These are phyloP conservation scores for Andrena cerasifolii DNA, from an alignment of 1,140 invertebrate species.

Conservation along the genomic window DNA sequence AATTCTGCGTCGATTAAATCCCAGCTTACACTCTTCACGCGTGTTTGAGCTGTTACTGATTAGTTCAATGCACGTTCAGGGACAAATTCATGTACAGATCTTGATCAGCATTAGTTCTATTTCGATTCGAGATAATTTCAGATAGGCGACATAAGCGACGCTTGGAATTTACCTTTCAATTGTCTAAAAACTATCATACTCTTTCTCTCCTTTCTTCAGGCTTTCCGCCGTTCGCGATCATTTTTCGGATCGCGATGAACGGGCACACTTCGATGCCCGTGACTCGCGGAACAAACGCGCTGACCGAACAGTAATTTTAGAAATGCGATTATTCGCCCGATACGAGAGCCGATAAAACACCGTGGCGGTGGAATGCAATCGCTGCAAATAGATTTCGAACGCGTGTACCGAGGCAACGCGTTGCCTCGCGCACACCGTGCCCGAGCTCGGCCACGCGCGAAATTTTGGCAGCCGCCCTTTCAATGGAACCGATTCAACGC, in stretches of 20 bases:
- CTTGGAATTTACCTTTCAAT: too few species aligned
- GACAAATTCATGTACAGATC: too few species aligned
- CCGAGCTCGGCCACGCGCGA: neutral
- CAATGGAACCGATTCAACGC: slow-evolving; percentile 27
- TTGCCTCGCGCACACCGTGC: neutral
- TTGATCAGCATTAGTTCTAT: too few species aligned
- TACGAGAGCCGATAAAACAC: slow-evolving; percentile 28
- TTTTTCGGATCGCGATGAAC: neutral
- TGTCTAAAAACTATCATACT: too few species aligned
- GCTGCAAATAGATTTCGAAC: slow-evolving; percentile 25
- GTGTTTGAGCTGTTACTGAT: too few species aligned
- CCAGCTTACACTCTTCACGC: too few species aligned
- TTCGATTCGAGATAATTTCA: too few species aligned
- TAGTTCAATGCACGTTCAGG: too few species aligned
- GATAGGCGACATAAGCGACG: too few species aligned
- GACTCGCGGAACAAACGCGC: neutral
- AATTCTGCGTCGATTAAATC: neutral
- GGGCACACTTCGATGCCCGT: neutral
- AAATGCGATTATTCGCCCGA: slow-evolving; percentile 24
- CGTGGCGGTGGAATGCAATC: slow-evolving; percentile 31
- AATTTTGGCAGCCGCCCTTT: slow-evolving; percentile 48
- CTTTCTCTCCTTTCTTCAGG: too few species aligned
- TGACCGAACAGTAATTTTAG: slow-evolving; percentile 24
- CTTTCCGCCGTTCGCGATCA: too few species aligned
- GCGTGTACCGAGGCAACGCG: neutral